Evolutionary conservation across 2,113 vertebrate species (phyloP), one percentile per base, ranked within the genome.

Genomic region (Pogonocichla stellata): DNA sequence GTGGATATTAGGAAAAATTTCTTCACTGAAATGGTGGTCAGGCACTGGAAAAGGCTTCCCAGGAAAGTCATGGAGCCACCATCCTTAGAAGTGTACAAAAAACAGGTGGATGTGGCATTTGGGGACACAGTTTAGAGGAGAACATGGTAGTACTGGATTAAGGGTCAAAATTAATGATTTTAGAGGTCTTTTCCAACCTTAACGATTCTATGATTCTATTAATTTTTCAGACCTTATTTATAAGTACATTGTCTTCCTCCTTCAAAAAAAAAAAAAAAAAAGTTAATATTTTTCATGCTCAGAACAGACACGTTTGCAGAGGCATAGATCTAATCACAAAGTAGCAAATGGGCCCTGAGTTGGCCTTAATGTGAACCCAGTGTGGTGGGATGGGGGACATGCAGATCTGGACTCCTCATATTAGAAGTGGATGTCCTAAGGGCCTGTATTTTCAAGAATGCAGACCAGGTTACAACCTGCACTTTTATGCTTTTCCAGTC

Each of bases 201-300:
- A 48, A 31, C 0, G 0, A 42, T 34, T 64, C 11, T 42, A 26
- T 48, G 5, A 56, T 42, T 48, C 9, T 48, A 48, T 19, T 19
- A 34, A 5, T 14, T 88, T 53, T 74, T 65, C 45, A 61, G 5
- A 66, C 61, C 62, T 74, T 58, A 42, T 54, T 74, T 51, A 58
- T 4, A 62, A 86, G 67, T 45, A 19, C 31, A 6, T 19, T 10
- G 34, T 50, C 31, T 28, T 33, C 10, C 11, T 4, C 4, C 5
- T 20, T 24, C 5, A 16, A 51, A 51, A 51, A 16, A 51, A 51
- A 28, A 8, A 26, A 26, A 26, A 15, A 15, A 50, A 9, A 8
- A 26, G 1, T 57, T 45, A 60, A 19, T 22, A 18, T 51, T 89
- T 89, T 78, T 33, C 43, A 33, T 6, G 5, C 1, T 0, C 7